Conservation (phyloP, 1,140 invertebrate genomes). For the Oppia nitens region DNA sequence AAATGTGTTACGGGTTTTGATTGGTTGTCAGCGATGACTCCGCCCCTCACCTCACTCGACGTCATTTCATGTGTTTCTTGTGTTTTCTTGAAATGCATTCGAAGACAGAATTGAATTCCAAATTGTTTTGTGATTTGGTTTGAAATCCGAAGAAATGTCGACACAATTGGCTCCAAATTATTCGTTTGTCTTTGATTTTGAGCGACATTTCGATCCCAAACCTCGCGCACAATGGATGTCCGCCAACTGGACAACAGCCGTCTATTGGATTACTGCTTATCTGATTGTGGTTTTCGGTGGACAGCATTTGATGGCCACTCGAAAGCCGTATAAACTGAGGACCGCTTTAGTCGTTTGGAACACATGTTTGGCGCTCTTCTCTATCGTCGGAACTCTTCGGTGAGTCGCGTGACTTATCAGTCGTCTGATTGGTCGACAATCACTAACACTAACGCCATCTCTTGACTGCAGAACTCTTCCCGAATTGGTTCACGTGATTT, state of each 20-base stretch:
- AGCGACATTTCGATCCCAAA: constrained; percentile 2
- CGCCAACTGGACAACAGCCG: constrained; percentile 8
- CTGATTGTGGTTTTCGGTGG: constrained; percentile 2
- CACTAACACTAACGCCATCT: neutral
- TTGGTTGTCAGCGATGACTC: too few relatives aligned
- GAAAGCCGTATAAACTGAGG: constrained; percentile 2
- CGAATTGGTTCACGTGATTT: constrained; percentile 6
- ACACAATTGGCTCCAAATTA: constrained; percentile 16
- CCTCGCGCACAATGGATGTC: constrained; percentile 7
- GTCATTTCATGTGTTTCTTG: too few relatives aligned
- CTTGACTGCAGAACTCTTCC: constrained; percentile 7
- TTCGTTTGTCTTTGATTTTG: constrained; percentile 29
- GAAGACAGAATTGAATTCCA: too few relatives aligned
- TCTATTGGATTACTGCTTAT: constrained; percentile 7
- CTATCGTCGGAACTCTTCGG: constrained; percentile 11
- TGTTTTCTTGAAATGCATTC: too few relatives aligned
- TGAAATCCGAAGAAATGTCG: too few relatives aligned
- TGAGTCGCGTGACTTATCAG: too few relatives aligned
- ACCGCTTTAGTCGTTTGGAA: constrained; percentile 12
- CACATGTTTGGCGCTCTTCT: constrained; percentile 10
- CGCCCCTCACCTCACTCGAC: too few relatives aligned
- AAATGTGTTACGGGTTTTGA: too few relatives aligned
- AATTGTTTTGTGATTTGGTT: too few relatives aligned
- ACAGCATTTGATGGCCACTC: neutral
- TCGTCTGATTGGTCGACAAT: too few relatives aligned